A percentile compares a stretch with the other conserved stretches of the same genome.
These are phyloP conservation scores for Onychostoma macrolepis DNA, from an alignment of 2,113 vertebrate species.

Conservation along the genomic window DNA sequence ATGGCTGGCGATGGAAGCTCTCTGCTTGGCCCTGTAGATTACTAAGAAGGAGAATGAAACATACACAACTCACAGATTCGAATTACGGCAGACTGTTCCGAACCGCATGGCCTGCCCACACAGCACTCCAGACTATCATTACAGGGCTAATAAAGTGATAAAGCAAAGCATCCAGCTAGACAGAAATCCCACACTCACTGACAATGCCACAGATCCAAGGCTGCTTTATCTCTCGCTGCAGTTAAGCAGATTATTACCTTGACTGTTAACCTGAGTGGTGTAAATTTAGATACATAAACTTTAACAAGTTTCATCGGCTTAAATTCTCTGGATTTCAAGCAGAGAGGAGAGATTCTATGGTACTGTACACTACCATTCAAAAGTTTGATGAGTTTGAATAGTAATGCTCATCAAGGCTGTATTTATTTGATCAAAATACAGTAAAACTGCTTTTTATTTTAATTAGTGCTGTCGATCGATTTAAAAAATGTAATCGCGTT, in stretches of 20 bases:
- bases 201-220: constrained; percentile 6
- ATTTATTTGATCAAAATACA: background rate
- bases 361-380: background rate
- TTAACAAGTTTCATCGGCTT: background rate
- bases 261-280: background rate
- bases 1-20: constrained; percentile 53
- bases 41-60: constrained; percentile 50
- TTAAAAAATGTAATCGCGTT: too few species aligned
- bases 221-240: background rate
- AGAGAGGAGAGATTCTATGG: background rate
- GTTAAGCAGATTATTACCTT: constrained; percentile 26
- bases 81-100: constrained; percentile 49
- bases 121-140: constrained; percentile 49
- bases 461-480: too few species aligned
- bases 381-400: background rate
- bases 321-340: background rate
- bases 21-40: constrained; percentile 41
- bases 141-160: constrained; percentile 57
- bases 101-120: constrained; percentile 45
- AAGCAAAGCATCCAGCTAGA: constrained; percentile 41
- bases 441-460: background rate
- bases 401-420: background rate
- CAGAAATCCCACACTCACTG: constrained; percentile 42
- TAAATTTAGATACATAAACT: constrained; percentile 5
- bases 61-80: constrained; percentile 53